A percentile compares a stretch with the other conserved stretches of the same genome.
phyloP scores from a whole-genome alignment of 2,113 vertebrate species.

The Prochilodus magdalenae region DNA sequence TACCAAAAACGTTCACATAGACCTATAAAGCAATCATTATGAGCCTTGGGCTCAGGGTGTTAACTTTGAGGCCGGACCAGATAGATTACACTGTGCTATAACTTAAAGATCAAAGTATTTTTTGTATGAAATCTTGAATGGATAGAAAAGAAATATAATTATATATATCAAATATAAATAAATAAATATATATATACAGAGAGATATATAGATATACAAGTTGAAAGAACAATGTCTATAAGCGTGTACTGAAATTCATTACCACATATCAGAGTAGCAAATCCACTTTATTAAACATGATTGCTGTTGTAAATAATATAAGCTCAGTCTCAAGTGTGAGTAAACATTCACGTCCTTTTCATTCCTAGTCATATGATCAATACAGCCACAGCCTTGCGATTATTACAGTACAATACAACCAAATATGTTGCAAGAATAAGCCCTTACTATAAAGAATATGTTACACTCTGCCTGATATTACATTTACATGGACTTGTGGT shows the following conservation, averaged over 20 bases:
- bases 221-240: not conserved
- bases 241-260: not conserved
- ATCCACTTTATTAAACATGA: not conserved
- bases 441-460: too few species aligned
- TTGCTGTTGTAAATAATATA: not conserved
- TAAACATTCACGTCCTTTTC: not conserved
- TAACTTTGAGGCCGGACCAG: constrained; percentile 31
- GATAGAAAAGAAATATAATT: not conserved
- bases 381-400: not conserved
- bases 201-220: not conserved
- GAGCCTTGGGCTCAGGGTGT: constrained; percentile 5
- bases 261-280: not conserved
- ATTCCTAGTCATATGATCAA: not conserved
- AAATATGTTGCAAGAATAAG: not conserved
- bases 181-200: not conserved
- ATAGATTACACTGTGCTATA: constrained; percentile 45
- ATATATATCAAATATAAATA: not conserved
- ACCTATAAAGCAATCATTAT: constrained; percentile 40
- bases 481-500: not conserved
- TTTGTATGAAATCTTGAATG: constrained; percentile 38
- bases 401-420: not conserved
- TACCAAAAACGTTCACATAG: constrained; percentile 16
- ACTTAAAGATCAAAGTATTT: constrained; percentile 26
- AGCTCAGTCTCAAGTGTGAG: not conserved
- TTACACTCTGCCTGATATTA: not conserved